Base-by-base conservation (phyloP, 2,888 invertebrate species). In the Alviniconcha strummeri region DNA sequence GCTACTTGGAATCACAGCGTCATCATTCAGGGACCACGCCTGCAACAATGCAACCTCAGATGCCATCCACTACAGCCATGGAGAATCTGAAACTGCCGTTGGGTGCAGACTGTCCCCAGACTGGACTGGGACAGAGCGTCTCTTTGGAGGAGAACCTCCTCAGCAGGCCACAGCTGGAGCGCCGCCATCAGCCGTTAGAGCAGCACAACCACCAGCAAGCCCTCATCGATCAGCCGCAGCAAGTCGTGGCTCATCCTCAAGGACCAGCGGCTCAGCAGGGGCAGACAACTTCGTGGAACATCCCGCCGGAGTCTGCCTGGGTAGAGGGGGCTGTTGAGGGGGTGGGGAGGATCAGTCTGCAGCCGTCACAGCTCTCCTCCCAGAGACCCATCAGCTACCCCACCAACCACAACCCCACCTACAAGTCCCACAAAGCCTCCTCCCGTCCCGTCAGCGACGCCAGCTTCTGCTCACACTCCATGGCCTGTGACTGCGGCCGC, bases 401-500 rank as follows among this genome's bases (percentile, higher is more conserved):
- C 19, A 52, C 6, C 52, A n/a, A 19, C 17, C 60, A 15, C 0
- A 15, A 8, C 3, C 5, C 78, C 15, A 52, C 78, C 0, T 60
- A 78, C 52, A 13, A 78, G 15, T 19, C 1, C 4, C n/a, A 9
- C 9, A 19, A 77, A 8, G 0, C 19, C 7, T 0, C 60, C 7
- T 7, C 64, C 1, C 78, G 64, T 1, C 78, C 60, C 1, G 64
- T 64, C 52, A 78, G 78, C 64, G 64, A 78, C 5, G 36, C 36
- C 78, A 13, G 5, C 11, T 77, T 19, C 77, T 77, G 77, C 60
- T 57, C 57, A 9, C 77, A 77, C 19, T n/a, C 19, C 0, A 57
- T 56, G n/a, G 57, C 57, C 57, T 77, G 77, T 15, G 57, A 57
- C 77, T 77, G 77, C 60, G 7, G n/a, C 69, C n/a, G 6, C 69